A percentile compares a stretch with the other conserved stretches of the same genome.
Conservation (phyloP, 2,113 vertebrate genomes). For the Chamaea fasciata region DNA sequence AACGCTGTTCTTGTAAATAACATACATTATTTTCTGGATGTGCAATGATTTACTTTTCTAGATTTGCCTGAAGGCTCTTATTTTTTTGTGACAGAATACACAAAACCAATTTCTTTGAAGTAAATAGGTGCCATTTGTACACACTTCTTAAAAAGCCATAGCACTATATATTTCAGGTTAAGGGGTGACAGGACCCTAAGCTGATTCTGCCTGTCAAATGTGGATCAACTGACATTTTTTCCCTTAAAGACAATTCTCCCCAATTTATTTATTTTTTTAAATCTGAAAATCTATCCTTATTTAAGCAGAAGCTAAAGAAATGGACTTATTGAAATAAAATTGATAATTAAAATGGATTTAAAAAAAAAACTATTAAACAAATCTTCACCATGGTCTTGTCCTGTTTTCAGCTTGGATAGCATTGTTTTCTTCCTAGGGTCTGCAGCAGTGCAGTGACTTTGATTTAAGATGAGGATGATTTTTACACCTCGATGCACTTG, state of each 20-base stretch:
- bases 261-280: neutral
- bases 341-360: neutral
- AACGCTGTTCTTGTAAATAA: neutral
- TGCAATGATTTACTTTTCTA: neutral
- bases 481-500: neutral
- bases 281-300: neutral
- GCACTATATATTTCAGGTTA: neutral
- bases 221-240: neutral
- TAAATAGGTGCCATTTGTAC: neutral
- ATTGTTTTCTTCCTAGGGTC: neutral
- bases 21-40: neutral
- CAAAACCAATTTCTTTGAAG: neutral
- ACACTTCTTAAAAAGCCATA: neutral
- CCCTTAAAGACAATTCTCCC: neutral
- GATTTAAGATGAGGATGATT: neutral
- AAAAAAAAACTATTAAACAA: neutral
- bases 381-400: neutral
- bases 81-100: neutral
- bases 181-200: neutral
- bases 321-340: neutral
- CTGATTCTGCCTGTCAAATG: neutral
- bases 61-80: neutral
- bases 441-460: neutral
- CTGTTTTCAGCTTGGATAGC: neutral
- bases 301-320: neutral